Evolutionary conservation across 2,797 vertebrate genomes (phyloP), one percentile per base, ranked within the genome.

Genomic region (Dipus sagitta): DNA sequence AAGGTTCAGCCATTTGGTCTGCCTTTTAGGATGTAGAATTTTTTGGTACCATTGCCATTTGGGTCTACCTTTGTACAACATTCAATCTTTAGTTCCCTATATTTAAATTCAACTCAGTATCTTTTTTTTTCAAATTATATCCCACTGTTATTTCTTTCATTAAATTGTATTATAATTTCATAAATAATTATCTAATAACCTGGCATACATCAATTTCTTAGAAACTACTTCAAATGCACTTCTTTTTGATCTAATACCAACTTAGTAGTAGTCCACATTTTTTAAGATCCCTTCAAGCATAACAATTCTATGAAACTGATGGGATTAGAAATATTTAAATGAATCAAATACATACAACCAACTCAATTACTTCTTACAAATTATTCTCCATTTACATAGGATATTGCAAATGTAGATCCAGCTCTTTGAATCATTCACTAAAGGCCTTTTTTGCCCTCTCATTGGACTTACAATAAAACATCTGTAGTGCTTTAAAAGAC

Each of bases 391-490:
- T 93, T 93, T 95, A 64, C 72, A 60, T 68, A 94, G 30, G 54
- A 94, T 92, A 85, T 81, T 80, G 67, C 78, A 92, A 94, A 76
- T 80, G 76, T 38, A 83, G 26, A 24, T 76, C 80, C 80, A 85
- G 24, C 76, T 95, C 52, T 92, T 91, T 86, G n/a, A 96, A 88
- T 76, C 89, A 93, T 86, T 88, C 34, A 88, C 85, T 91, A 88
- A 91, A 26, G 68, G 67, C 95, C 34, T 68, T 96, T 92, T 86
- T 86, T 82, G 0, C 26, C 26, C 58, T 81, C 34, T 47, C 77
- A 91, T 96, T 95, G 88, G 89, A 88, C 82, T 93, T 90, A 88
- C 15, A 91, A 93, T 93, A 93, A 91, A 96, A 95, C 83, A 95
- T 91, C 38, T 85, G 4, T 96, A 96, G 47, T 90, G 9, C 26